These are phyloP conservation scores for Holacanthella duospinosa DNA, from an alignment of 2,888 invertebrate species.

Conservation along the genomic window DNA sequence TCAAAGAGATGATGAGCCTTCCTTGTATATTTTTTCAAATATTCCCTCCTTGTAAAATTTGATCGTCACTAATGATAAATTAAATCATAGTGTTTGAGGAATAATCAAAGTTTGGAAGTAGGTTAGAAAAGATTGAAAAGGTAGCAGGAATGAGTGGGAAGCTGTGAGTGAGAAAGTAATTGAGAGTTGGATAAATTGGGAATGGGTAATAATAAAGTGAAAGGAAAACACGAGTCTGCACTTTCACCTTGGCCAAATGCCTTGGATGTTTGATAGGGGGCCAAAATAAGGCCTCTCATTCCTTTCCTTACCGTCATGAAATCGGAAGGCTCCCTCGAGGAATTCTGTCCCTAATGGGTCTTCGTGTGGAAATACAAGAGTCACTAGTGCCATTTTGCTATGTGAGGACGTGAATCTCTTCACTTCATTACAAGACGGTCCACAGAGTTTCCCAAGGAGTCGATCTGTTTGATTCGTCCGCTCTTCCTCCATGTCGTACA, in stretches of 20 bases:
- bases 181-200: not conserved
- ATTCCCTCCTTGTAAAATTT: too few species aligned
- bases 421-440: slow-evolving; percentile 33
- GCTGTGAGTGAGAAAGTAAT: too few species aligned
- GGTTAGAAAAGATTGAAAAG: too few species aligned
- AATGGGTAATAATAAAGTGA: not conserved
- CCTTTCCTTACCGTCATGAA: slow-evolving; percentile 58
- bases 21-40: too few species aligned
- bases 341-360: slow-evolving; percentile 53
- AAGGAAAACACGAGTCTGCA: slow-evolving; percentile 4
- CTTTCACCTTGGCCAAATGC: slow-evolving; percentile 2
- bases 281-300: not conserved
- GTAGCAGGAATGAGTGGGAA: too few species aligned
- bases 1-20: too few species aligned
- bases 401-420: slow-evolving; percentile 35
- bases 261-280: not conserved
- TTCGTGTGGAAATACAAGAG: slow-evolving; percentile 28
- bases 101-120: too few species aligned
- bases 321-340: slow-evolving; percentile 61
- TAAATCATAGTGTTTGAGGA: too few species aligned
- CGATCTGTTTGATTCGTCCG: slow-evolving; percentile 28
- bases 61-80: too few species aligned
- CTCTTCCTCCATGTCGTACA: slow-evolving; percentile 32
- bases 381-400: slow-evolving; percentile 31
- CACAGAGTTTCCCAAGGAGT: slow-evolving; percentile 33